phyloP scores from a whole-genome alignment of 2,797 vertebrate species.

The Adelosebastes latens region DNA sequence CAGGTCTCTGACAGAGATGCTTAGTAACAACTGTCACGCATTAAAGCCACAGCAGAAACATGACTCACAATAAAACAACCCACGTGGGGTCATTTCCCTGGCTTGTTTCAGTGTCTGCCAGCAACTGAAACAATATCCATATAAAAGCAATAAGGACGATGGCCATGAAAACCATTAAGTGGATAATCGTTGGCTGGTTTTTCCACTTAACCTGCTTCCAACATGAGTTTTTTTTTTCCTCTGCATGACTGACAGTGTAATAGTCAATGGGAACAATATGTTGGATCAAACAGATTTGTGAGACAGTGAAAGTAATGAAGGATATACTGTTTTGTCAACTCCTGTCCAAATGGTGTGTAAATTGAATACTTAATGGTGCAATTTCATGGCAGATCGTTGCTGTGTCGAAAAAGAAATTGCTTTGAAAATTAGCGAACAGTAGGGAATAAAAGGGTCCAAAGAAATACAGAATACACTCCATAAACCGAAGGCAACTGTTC shows the following conservation, averaged over 20 bases:
- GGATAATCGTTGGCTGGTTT: constrained; percentile 50
- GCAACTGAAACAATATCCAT: constrained; percentile 69
- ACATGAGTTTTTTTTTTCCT: constrained; percentile 12
- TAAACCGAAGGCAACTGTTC: neutral
- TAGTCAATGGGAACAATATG: constrained; percentile 48
- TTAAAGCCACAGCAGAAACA: constrained; percentile 52
- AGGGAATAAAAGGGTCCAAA: neutral
- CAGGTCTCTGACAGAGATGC: constrained; percentile 46
- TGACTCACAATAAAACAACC: constrained; percentile 68
- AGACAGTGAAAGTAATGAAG: neutral
- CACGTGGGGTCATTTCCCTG: constrained; percentile 58
- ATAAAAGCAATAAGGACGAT: constrained; percentile 55
- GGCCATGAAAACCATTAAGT: constrained; percentile 66
- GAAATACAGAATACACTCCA: neutral
- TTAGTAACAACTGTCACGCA: constrained; percentile 53
- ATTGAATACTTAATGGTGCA: neutral
- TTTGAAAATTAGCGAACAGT: constrained; percentile 14
- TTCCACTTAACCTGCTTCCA: constrained; percentile 55
- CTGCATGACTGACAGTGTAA: constrained; percentile 35
- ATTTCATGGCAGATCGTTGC: neutral
- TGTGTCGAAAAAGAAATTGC: neutral
- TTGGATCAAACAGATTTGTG: constrained; percentile 32
- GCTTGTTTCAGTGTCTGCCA: constrained; percentile 71
- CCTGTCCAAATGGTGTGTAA: neutral
- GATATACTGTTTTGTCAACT: constrained; percentile 24